A percentile compares a stretch with the other conserved stretches of the same genome.
These are phyloP conservation scores for Dendrolimus houi DNA, from an alignment of 2,888 invertebrate species.

Conservation along the genomic window DNA sequence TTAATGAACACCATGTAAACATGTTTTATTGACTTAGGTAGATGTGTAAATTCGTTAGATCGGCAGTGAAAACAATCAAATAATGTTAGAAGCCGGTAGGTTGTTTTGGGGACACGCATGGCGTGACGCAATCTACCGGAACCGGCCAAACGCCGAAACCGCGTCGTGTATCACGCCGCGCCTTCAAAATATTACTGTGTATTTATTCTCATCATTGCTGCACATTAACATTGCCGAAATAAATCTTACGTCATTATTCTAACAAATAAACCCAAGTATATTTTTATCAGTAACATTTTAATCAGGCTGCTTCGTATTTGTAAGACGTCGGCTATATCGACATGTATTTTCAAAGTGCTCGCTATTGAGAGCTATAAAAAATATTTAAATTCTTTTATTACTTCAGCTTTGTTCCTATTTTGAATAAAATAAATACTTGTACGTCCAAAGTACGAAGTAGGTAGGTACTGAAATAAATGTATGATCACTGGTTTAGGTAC, in stretches of 20 bases:
- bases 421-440: background rate
- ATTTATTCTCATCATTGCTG: conserved; percentile 25
- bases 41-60: too few relatives aligned
- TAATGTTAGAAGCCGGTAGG: background rate
- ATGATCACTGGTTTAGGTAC: too few relatives aligned
- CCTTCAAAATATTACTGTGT: conserved; percentile 25
- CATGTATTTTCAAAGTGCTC: too few relatives aligned
- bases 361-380: background rate
- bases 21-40: too few relatives aligned
- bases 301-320: too few relatives aligned
- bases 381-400: background rate
- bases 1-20: too few relatives aligned
- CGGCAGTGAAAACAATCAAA: too few relatives aligned
- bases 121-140: conserved; percentile 21
- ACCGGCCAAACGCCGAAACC: conserved; percentile 23
- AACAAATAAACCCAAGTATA: conserved; percentile 6
- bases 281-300: background rate
- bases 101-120: background rate
- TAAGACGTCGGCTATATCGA: too few relatives aligned
- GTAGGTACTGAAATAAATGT: too few relatives aligned
- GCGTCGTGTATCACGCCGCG: conserved; percentile 18
- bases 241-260: conserved; percentile 36
- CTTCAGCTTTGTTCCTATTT: background rate
- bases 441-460: too few relatives aligned
- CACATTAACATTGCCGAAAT: conserved; percentile 33